These are phyloP conservation scores for Calcarius ornatus DNA, from an alignment of 2,113 vertebrate genomes.

Conservation along the genomic window DNA sequence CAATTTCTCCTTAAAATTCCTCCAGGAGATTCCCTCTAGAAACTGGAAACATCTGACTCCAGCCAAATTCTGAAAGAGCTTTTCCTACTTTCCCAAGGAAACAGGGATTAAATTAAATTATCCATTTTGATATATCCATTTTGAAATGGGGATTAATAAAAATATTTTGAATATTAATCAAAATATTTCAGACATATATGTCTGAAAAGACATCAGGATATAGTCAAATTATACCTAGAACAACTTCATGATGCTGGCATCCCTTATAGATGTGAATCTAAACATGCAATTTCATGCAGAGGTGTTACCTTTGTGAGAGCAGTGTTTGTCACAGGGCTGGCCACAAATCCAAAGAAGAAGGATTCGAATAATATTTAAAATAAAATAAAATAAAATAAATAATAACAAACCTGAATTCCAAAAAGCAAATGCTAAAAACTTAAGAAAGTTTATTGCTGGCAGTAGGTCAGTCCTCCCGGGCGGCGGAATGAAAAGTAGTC, in stretches of 20 bases:
- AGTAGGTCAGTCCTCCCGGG: slow-evolving; percentile 40
- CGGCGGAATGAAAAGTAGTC: slow-evolving; percentile 44
- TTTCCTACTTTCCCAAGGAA: not conserved
- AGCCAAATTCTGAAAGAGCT: not conserved
- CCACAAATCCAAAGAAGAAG: not conserved
- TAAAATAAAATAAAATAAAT: not conserved
- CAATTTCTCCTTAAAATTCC: not conserved
- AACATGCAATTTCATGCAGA: not conserved
- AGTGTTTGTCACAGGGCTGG: not conserved
- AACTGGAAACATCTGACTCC: not conserved
- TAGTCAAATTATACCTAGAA: not conserved
- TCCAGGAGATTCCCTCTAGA: not conserved
- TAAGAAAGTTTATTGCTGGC: slow-evolving; percentile 31
- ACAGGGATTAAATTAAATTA: not conserved
- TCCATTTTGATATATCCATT: not conserved
- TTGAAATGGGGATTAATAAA: not conserved
- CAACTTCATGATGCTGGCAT: not conserved
- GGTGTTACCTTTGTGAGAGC: not conserved
- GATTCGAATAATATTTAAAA: not conserved
- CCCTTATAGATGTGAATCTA: not conserved
- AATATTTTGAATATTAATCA: too few species aligned
- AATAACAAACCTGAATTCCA: not conserved
- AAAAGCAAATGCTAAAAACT: slow-evolving; percentile 6
- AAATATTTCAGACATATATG: not conserved
- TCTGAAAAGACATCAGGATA: not conserved